Percentiles rank a stretch among this genome's conserved stretches.
Conservation (phyloP, 2,113 vertebrate genomes). For the Tonatia bakeri region DNA sequence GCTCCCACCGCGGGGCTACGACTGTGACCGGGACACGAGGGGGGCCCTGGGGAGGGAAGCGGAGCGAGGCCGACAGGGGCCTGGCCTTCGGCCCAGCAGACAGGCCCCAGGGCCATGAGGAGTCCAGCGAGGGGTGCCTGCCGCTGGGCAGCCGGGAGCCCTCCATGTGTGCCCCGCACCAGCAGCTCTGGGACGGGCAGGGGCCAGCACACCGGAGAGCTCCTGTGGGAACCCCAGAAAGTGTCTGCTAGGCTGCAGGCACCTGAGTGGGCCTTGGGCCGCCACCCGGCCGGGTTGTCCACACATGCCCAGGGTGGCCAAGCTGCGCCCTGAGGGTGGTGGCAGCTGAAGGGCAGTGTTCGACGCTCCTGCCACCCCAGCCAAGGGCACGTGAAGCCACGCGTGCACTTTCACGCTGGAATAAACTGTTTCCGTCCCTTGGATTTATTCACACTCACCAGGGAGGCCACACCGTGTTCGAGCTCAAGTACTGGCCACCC, state of each 20-base stretch:
- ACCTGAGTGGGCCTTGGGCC: not conserved
- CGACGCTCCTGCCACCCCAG: fast-evolving
- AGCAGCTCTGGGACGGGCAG: fast-evolving
- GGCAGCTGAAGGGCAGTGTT: not conserved
- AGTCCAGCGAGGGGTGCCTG: not conserved
- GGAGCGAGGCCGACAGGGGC: not conserved
- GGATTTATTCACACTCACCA: fast-evolving
- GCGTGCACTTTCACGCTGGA: not conserved
- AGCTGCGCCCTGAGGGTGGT: not conserved
- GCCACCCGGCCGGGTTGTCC: not conserved
- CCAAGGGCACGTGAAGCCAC: fast-evolving
- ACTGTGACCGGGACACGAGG: not conserved
- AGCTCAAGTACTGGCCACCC: fast-evolving
- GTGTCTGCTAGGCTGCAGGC: not conserved
- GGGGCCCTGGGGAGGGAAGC: not conserved
- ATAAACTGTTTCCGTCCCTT: not conserved
- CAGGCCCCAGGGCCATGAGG: not conserved
- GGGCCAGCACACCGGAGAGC: fast-evolving
- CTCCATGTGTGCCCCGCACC: not conserved
- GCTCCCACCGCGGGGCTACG: not conserved
- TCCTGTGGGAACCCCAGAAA: fast-evolving
- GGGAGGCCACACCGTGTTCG: fast-evolving
- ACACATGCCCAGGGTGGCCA: not conserved
- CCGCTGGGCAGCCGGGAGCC: not conserved
- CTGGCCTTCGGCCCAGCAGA: not conserved